phyloP scores from a whole-genome alignment of 2,888 invertebrate genomes.

The Cantharis rufa region DNA sequence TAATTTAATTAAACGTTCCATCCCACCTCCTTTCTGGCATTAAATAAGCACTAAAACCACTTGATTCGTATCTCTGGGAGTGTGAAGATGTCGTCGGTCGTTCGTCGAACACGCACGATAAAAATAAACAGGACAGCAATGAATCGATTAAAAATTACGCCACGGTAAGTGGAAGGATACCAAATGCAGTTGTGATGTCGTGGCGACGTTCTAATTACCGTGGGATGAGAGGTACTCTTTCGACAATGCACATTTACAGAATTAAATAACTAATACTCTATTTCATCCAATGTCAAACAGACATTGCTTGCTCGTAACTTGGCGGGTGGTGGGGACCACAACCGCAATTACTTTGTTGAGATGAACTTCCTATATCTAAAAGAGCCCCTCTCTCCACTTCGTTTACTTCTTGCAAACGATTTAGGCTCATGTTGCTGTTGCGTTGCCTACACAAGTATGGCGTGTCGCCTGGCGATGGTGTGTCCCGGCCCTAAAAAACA shows the following conservation, averaged over 20 bases:
- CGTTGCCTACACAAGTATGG: constrained; percentile 83
- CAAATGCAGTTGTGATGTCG: background rate
- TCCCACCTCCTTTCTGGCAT: background rate
- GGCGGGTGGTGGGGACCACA: constrained; percentile 36
- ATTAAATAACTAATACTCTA: constrained; percentile 10
- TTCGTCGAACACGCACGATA: background rate
- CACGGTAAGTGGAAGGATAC: background rate
- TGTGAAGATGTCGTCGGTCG: background rate
- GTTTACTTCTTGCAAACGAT: constrained; percentile 53
- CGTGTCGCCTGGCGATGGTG: constrained; percentile 78
- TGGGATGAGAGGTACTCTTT: background rate
- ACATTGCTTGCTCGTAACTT: constrained; percentile 40
- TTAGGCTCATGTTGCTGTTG: constrained; percentile 65
- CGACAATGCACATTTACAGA: background rate
- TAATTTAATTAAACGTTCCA: background rate
- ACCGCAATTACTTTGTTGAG: constrained; percentile 32
- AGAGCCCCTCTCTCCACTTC: constrained; percentile 60
- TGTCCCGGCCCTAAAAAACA: constrained; percentile 60
- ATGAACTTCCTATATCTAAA: constrained; percentile 44
- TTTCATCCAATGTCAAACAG: constrained; percentile 47
- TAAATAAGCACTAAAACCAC: background rate
- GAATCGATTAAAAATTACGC: background rate
- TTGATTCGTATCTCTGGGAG: background rate
- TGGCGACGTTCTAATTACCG: background rate
- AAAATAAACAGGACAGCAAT: background rate